phyloP scores from a whole-genome alignment of 2,888 invertebrate species.

The Dicyrtoma fusca region DNA sequence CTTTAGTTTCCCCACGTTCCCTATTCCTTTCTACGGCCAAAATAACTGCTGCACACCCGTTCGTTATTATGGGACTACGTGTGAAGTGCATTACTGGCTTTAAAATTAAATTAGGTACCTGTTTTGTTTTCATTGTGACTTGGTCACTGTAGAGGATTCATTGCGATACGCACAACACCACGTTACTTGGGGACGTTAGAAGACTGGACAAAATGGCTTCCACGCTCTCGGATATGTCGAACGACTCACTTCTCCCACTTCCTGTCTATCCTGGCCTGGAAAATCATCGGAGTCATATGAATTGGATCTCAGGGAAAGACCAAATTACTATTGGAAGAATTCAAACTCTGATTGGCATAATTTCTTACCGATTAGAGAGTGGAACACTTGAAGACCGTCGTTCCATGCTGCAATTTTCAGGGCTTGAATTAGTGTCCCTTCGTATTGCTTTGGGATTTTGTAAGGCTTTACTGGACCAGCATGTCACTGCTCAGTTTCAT shows the following conservation, averaged over 20 bases:
- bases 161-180: no score
- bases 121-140: no score
- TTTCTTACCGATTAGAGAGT: not conserved
- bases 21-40: no score
- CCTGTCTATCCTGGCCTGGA: slow-evolving; percentile 22
- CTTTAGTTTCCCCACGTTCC: no score
- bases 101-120: no score
- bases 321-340: slow-evolving; percentile 21
- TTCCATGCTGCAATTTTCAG: slow-evolving; percentile 24
- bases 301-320: slow-evolving; percentile 31
- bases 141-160: not conserved
- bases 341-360: slow-evolving; percentile 25
- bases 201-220: not conserved
- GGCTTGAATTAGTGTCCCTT: slow-evolving; percentile 30
- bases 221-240: no score
- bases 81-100: no score
- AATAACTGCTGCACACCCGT: no score
- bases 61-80: no score
- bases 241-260: not conserved
- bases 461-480: slow-evolving; percentile 26
- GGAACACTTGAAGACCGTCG: not conserved
- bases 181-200: not conserved
- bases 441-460: slow-evolving; percentile 35
- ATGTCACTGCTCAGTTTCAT: slow-evolving; percentile 23
- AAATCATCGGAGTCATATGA: slow-evolving; percentile 33